Conservation (phyloP, 2,888 invertebrate species). For the Incurvaria masculella region DNA sequence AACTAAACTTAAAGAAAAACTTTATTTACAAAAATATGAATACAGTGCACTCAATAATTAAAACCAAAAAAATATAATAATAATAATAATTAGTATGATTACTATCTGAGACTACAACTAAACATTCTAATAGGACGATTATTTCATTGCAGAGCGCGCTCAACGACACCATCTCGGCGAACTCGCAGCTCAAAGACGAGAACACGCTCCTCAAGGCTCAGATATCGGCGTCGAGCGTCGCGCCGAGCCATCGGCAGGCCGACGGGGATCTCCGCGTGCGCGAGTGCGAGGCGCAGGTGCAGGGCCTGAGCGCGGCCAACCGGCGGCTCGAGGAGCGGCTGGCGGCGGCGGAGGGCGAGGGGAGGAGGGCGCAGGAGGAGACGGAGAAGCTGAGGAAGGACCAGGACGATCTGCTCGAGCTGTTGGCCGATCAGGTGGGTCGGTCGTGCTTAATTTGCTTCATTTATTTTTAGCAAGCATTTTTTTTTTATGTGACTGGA, state of each 20-base stretch:
- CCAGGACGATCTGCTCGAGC: constrained; percentile 88
- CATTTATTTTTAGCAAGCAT: no score
- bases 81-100: no score
- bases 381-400: constrained; percentile 73
- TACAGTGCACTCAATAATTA: no score
- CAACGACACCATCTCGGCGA: constrained; percentile 65
- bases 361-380: constrained; percentile 33
- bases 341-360: constrained; percentile 20
- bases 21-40: no score
- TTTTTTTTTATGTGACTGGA: no score
- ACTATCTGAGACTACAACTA: no score
- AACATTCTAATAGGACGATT: no score
- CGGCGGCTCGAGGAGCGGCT: constrained; percentile 21
- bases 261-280: not conserved
- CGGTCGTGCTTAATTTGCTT: no score
- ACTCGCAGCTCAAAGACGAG: constrained; percentile 79
- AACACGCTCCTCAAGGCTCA: constrained; percentile 81
- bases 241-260: not conserved
- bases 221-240: constrained; percentile 37
- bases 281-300: constrained; percentile 22
- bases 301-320: constrained; percentile 24
- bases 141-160: constrained; percentile 36
- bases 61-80: no score
- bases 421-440: constrained; percentile 84
- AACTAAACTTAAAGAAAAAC: no score